Percentiles rank a stretch among this genome's conserved stretches.
phyloP scores from a whole-genome alignment of 2,888 invertebrate species.

The Gonocerus acuteangulatus region DNA sequence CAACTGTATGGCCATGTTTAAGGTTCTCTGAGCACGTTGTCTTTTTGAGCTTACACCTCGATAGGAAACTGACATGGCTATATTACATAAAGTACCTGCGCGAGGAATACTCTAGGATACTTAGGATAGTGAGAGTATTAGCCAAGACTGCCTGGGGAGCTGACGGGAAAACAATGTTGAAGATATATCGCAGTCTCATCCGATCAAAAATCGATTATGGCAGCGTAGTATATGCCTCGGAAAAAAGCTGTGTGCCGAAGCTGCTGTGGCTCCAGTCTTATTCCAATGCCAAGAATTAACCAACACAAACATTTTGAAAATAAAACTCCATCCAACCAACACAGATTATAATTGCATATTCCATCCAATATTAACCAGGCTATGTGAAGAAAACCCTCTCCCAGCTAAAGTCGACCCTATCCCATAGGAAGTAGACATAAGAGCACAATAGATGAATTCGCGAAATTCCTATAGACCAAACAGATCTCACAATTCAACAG shows the following conservation, averaged over 20 bases:
- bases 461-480: not conserved
- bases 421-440: not conserved
- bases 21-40: not conserved
- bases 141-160: conserved; percentile 3
- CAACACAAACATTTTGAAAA: not conserved
- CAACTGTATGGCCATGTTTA: not conserved
- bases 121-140: conserved; percentile 1
- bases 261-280: not conserved
- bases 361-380: not conserved
- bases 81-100: conserved; percentile 3
- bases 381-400: not conserved
- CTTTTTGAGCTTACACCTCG: not conserved
- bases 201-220: not conserved
- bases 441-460: not conserved
- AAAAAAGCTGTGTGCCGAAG: not conserved
- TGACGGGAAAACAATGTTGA: conserved; percentile 1
- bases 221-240: conserved; percentile 1
- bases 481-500: not conserved
- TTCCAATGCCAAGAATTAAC: not conserved
- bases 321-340: not conserved
- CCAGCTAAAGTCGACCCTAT: not conserved
- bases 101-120: not conserved
- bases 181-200: not conserved
- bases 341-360: not conserved
- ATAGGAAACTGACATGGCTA: conserved; percentile 3